Conservation (phyloP, 2,888 invertebrate species). For the Ennomos fuscantarius region DNA sequence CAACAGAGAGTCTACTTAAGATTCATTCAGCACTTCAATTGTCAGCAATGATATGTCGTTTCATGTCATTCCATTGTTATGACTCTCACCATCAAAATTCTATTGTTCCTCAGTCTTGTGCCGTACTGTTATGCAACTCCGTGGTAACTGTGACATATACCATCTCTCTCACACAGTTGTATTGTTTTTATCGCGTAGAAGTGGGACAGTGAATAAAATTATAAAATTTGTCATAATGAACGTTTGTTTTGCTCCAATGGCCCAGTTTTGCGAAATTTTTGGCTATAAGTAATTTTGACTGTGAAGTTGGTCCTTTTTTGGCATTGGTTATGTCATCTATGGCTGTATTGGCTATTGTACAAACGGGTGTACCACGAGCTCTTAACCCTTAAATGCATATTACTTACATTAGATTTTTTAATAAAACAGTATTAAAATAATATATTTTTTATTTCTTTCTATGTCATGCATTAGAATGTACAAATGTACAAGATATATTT, state of each 20-base stretch:
- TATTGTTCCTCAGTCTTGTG: constrained; percentile 33
- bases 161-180: constrained; percentile 31
- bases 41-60: constrained; percentile 8
- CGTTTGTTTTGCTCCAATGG: constrained; percentile 36
- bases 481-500: no score
- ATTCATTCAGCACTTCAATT: neutral
- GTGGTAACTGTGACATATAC: constrained; percentile 58
- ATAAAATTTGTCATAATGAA: constrained; percentile 19
- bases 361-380: no score
- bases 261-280: constrained; percentile 3
- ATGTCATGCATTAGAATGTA: no score
- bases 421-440: no score
- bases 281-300: no score
- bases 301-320: no score
- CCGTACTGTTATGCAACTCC: constrained; percentile 51
- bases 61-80: constrained; percentile 15
- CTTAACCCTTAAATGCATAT: no score
- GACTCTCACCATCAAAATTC: constrained; percentile 22
- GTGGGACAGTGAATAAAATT: constrained; percentile 20
- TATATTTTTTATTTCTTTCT: no score
- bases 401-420: no score
- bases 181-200: constrained; percentile 17
- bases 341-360: no score
- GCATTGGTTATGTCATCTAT: no score
- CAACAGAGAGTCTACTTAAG: no score